Conservation (phyloP, 1,140 invertebrate species). For the Eubasilissa regina region DNA sequence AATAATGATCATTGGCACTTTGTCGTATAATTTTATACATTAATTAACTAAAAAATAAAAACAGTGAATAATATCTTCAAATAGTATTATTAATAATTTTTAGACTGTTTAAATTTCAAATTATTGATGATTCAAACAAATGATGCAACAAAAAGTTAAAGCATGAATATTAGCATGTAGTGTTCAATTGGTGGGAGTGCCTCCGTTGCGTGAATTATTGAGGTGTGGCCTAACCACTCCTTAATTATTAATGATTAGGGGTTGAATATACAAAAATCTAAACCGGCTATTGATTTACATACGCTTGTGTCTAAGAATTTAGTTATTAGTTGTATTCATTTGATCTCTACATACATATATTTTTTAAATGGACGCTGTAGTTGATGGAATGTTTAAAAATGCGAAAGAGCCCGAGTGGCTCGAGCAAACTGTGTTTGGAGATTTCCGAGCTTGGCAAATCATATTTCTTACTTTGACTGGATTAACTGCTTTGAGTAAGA, state of each 20-base stretch:
- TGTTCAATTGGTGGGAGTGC: constrained; percentile 13
- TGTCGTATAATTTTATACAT: no score
- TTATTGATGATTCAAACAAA: no score
- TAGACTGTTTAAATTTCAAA: no score
- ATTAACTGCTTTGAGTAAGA: constrained; percentile 73
- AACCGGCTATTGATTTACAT: constrained; percentile 5
- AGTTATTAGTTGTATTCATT: background rate
- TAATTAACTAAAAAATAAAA: no score
- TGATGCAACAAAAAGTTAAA: no score
- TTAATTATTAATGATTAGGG: constrained; percentile 29
- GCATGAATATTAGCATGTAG: no score
- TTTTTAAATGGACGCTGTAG: constrained; percentile 63
- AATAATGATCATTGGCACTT: background rate
- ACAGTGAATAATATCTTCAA: no score
- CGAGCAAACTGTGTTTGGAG: constrained; percentile 72
- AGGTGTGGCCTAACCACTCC: constrained; percentile 46
- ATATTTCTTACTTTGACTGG: constrained; percentile 75
- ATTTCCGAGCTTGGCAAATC: constrained; percentile 78
- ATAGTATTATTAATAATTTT: no score
- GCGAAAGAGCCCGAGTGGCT: constrained; percentile 75
- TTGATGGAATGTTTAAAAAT: constrained; percentile 63
- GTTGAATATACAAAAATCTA: constrained; percentile 2
- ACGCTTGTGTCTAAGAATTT: no score
- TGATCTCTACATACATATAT: background rate
- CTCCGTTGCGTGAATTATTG: constrained; percentile 6